Percentiles rank a stretch among this genome's conserved stretches.
Conservation (phyloP, 1,140 invertebrate species). For the Drosophila tani region DNA sequence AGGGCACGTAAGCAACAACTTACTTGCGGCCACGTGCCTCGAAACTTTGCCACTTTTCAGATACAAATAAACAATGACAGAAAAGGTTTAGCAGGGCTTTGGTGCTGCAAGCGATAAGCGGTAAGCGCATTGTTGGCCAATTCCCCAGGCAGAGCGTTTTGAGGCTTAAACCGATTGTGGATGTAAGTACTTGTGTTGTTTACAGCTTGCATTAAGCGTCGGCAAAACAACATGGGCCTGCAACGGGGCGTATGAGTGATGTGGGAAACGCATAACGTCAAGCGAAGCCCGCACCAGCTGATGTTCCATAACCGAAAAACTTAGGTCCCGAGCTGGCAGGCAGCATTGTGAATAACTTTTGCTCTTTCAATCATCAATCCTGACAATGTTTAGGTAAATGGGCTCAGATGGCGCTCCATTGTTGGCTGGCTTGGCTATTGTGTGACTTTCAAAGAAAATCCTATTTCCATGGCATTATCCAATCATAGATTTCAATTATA, state of each 20-base stretch:
- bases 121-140: constrained; percentile 51
- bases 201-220: constrained; percentile 19
- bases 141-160: constrained; percentile 18
- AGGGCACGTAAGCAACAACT: constrained; percentile 22
- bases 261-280: not conserved
- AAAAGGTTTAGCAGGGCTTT: constrained; percentile 12
- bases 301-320: constrained; percentile 3
- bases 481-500: constrained; percentile 19
- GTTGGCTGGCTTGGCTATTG: constrained; percentile 1
- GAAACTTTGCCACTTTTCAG: constrained; percentile 21
- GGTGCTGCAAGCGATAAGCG: constrained; percentile 20
- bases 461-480: constrained; percentile 3
- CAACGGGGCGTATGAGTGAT: constrained; percentile 9
- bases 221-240: not conserved
- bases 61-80: constrained; percentile 21
- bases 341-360: constrained; percentile 46
- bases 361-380: constrained; percentile 49
- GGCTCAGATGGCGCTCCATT: constrained; percentile 15
- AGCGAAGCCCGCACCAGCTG: not conserved
- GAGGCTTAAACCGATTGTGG: constrained; percentile 24
- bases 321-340: constrained; percentile 1
- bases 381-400: constrained; percentile 8
- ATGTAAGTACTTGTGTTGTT: constrained; percentile 24
- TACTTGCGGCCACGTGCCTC: constrained; percentile 30
- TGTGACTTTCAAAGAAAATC: not conserved